These are phyloP conservation scores for Drosophila buzzatii DNA, from an alignment of 2,888 invertebrate species.

Conservation along the genomic window DNA sequence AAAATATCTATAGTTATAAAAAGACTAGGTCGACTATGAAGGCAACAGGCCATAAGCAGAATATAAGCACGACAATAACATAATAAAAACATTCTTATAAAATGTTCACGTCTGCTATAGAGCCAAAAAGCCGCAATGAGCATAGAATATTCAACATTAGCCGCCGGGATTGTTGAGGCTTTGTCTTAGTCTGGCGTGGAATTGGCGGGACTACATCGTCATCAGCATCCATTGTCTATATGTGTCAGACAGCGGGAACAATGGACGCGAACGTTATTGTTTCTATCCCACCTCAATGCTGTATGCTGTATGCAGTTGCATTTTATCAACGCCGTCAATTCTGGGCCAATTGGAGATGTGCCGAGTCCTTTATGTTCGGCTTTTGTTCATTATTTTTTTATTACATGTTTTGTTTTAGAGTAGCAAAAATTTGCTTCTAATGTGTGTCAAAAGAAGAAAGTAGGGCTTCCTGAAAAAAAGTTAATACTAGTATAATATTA, in stretches of 20 bases:
- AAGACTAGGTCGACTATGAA: constrained; percentile 37
- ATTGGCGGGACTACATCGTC: constrained; percentile 27
- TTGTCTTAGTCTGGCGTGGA: constrained; percentile 50
- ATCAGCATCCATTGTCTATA: constrained; percentile 38
- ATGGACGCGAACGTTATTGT: constrained; percentile 30
- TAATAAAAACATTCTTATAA: not conserved
- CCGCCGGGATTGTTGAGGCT: constrained; percentile 26
- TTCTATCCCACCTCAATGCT: constrained; percentile 4
- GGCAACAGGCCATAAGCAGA: constrained; percentile 44
- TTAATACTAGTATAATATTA: not conserved
- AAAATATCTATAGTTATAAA: not conserved
- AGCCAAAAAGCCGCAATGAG: constrained; percentile 9
- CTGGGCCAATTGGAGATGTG: constrained; percentile 57
- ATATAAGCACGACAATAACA: constrained; percentile 35
- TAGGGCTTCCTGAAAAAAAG: not conserved
- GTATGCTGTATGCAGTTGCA: constrained; percentile 19
- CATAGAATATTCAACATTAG: constrained; percentile 48
- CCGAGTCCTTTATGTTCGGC: constrained; percentile 35
- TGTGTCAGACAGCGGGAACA: constrained; percentile 62
- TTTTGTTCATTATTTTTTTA: constrained; percentile 55
- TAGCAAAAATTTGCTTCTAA: constrained; percentile 34
- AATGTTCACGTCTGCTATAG: constrained; percentile 1
- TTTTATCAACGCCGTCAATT: constrained; percentile 22
- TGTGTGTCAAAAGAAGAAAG: constrained; percentile 20
- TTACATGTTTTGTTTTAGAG: constrained; percentile 31